Percentiles rank a stretch among this genome's conserved stretches.
These are phyloP conservation scores for Salmo trutta DNA, from an alignment of 2,797 vertebrate species.

Conservation along the genomic window DNA sequence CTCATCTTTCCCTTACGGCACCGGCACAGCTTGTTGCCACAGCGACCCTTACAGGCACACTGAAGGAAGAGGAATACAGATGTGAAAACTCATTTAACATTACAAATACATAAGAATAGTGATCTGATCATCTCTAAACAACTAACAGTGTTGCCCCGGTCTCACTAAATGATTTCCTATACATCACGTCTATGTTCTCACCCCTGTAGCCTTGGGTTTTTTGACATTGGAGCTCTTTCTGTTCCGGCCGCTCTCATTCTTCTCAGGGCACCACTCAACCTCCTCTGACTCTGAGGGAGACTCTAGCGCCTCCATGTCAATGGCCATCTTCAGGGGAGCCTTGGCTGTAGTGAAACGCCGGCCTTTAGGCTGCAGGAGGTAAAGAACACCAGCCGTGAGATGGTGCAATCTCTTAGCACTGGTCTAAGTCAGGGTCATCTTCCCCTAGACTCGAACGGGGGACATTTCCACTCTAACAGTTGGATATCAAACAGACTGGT, in stretches of 20 bases:
- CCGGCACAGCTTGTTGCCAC: constrained; percentile 85
- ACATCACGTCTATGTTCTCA: constrained; percentile 42
- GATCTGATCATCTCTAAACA: background rate
- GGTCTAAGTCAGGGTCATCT: too few relatives aligned
- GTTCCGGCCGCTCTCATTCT: constrained; percentile 54
- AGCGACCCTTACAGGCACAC: constrained; percentile 91
- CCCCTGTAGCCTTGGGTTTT: constrained; percentile 68
- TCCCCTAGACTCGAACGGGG: too few relatives aligned
- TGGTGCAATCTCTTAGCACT: background rate
- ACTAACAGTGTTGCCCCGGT: background rate
- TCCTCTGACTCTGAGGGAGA: constrained; percentile 67
- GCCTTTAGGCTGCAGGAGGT: constrained; percentile 75
- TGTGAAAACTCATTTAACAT: background rate
- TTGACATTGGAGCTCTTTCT: constrained; percentile 46
- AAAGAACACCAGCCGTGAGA: constrained; percentile 14
- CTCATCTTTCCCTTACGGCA: constrained; percentile 84
- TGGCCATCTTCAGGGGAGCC: constrained; percentile 39
- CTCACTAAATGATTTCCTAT: background rate
- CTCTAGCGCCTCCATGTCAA: constrained; percentile 77
- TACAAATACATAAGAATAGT: background rate
- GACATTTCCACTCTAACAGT: too few relatives aligned
- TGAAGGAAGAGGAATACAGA: constrained; percentile 43
- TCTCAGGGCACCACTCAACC: constrained; percentile 82
- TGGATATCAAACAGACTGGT: too few relatives aligned
- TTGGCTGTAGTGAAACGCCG: constrained; percentile 78